phyloP scores from a whole-genome alignment of 2,113 vertebrate genomes.

The Corvus hawaiiensis region DNA sequence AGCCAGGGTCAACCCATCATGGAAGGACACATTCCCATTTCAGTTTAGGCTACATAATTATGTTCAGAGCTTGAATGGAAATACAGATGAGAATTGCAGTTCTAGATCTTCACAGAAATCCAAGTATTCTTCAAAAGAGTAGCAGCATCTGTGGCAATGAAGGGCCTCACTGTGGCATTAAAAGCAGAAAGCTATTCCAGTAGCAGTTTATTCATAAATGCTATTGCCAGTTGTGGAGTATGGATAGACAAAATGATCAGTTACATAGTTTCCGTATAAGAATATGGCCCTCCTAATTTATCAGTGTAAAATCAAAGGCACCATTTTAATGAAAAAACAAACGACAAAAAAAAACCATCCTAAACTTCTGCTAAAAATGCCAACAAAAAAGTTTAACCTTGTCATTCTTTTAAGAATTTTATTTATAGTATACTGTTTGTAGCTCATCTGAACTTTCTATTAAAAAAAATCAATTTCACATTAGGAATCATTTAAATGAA shows the following conservation, averaged over 20 bases:
- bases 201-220: background rate
- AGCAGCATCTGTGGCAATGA: background rate
- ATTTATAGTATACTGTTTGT: background rate
- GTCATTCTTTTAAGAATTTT: background rate
- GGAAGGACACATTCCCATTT: background rate
- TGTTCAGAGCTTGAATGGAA: background rate
- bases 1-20: background rate
- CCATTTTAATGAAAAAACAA: background rate
- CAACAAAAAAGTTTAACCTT: background rate
- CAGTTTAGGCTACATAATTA: background rate
- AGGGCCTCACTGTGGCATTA: background rate
- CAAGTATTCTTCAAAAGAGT: background rate
- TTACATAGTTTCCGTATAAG: background rate
- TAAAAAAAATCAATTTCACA: background rate
- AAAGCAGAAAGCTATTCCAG: background rate
- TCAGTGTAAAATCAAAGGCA: background rate
- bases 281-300: background rate
- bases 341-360: fast-evolving
- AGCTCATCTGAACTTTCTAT: background rate
- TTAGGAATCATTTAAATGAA: conserved; percentile 29
- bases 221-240: background rate
- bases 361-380: background rate
- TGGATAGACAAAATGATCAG: background rate
- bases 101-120: background rate
- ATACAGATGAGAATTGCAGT: background rate